phyloP scores from a whole-genome alignment of 2,888 invertebrate species.

The Coleophora deauratella region DNA sequence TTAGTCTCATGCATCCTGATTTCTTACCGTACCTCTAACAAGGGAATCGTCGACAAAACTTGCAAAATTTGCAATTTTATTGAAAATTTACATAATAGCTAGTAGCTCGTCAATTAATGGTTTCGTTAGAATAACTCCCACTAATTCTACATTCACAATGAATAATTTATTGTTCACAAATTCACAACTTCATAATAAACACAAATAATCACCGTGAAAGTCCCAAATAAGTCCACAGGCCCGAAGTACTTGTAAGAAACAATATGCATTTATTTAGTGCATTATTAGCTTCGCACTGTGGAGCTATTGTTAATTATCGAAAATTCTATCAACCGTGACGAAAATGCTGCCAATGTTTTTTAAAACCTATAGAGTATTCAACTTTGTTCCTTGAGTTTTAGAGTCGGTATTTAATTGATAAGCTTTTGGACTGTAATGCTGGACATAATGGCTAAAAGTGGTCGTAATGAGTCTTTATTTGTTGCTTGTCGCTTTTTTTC shows the following conservation, averaged over 20 bases:
- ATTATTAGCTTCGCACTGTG: constrained; percentile 18
- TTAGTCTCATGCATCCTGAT: too few species aligned
- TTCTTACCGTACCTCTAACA: too few species aligned
- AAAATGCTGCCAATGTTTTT: constrained; percentile 13
- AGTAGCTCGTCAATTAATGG: too few species aligned
- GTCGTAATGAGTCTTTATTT: constrained; percentile 32
- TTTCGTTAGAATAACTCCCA: too few species aligned
- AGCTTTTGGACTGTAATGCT: background rate
- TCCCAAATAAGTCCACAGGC: too few species aligned
- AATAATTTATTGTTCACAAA: too few species aligned
- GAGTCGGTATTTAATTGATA: constrained; percentile 1
- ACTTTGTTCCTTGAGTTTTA: background rate
- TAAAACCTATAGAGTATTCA: constrained; percentile 7
- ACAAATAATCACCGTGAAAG: background rate
- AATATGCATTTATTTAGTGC: constrained; percentile 10
- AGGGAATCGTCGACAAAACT: too few species aligned
- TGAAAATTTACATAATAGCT: background rate
- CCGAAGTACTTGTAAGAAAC: constrained; percentile 1
- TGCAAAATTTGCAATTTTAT: too few species aligned
- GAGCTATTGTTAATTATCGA: constrained; percentile 30
- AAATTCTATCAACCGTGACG: constrained; percentile 27
- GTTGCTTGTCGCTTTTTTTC: constrained; percentile 26
- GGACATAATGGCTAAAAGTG: constrained; percentile 12
- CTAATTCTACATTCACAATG: too few species aligned
- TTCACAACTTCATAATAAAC: background rate